phyloP scores from a whole-genome alignment of 2,888 invertebrate genomes.

The Microdon myrmicae region DNA sequence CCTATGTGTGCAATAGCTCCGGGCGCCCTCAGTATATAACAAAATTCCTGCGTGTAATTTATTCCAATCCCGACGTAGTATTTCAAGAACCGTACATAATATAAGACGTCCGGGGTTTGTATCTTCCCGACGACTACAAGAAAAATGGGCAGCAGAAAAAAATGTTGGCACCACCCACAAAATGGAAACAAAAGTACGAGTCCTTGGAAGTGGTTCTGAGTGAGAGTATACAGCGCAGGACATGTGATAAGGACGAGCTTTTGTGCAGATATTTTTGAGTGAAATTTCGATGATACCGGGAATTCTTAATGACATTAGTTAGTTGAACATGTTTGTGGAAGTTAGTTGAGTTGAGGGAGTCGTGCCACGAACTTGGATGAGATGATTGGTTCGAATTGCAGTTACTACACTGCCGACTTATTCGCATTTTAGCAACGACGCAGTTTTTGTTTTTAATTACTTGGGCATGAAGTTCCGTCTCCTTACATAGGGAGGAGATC shows the following conservation, averaged over 20 bases:
- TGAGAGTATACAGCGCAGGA: constrained; percentile 25
- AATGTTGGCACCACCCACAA: constrained; percentile 51
- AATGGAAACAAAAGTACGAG: constrained; percentile 41
- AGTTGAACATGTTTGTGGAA: no score
- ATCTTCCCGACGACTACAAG: constrained; percentile 54
- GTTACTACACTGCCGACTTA: no score
- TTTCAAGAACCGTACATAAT: constrained; percentile 57
- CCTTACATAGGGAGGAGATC: no score
- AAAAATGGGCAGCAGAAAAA: constrained; percentile 55
- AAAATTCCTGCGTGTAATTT: constrained; percentile 55
- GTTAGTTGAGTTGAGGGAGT: constrained; percentile 39
- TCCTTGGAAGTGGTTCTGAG: constrained; percentile 33
- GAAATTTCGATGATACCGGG: not conserved
- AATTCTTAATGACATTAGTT: no score
- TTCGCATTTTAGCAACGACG: no score
- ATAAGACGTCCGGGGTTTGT: constrained; percentile 53
- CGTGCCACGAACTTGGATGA: no score
- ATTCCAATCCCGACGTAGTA: constrained; percentile 59
- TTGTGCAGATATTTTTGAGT: constrained; percentile 41
- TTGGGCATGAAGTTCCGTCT: no score
- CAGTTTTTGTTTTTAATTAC: no score
- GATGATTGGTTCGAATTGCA: no score
- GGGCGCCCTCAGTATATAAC: constrained; percentile 35
- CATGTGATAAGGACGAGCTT: constrained; percentile 5
- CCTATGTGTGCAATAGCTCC: constrained; percentile 18